Evolutionary conservation across 2,113 vertebrate species (phyloP), one percentile per base, ranked within the genome.

Genomic region (Laticauda colubrina): DNA sequence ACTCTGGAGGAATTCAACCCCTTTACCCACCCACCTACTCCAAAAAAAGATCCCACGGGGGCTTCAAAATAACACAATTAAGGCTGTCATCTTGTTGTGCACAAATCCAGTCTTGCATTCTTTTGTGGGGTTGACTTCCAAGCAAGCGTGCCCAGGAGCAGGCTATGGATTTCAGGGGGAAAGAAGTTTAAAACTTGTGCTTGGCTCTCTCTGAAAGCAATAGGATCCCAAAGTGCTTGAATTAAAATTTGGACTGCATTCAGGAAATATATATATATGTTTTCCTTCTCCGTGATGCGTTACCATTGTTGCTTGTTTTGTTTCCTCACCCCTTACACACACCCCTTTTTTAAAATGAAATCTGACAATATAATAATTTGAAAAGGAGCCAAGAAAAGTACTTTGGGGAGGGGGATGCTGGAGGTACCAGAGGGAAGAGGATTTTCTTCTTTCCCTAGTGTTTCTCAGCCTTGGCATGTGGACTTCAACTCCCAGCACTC

Each of bases 301-400:
- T 53, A 2, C 12, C 29, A 21, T 7, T 12, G 2, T 24, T 0
- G 39, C 12, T n/a, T 39, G 3, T 39, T 61, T 24, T 61, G 43
- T 1, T 75, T 69, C 14, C 29, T 26, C n/a, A 26, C 3, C 9
- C 61, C 10, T 9, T 26, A 15, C 54, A 18, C 54, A 6, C 61
- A 1, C 59, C 1, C 11, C 3, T 9, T 12, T 85, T 51, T 23
- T 5, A 4, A 20, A 88, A 14, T 11, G 69, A 61, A 51, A 90
- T 51, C 14, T 26, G 92, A 89, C 64, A 85, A 34, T 21, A 56
- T 55, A 64, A 85, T 21, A 29, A 53, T 92, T 69, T 48, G 3
- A 88, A 59, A 59, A 64, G 85, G 18, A 87, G 56, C 75, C 26
- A n/a, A 53, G n/a, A 87, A 88, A 93, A 93, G 89, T 93, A 89